Percentiles rank a stretch among this genome's conserved stretches.
These are phyloP conservation scores for Meghimatium bilineatum DNA, from an alignment of 2,888 invertebrate species.

Conservation along the genomic window DNA sequence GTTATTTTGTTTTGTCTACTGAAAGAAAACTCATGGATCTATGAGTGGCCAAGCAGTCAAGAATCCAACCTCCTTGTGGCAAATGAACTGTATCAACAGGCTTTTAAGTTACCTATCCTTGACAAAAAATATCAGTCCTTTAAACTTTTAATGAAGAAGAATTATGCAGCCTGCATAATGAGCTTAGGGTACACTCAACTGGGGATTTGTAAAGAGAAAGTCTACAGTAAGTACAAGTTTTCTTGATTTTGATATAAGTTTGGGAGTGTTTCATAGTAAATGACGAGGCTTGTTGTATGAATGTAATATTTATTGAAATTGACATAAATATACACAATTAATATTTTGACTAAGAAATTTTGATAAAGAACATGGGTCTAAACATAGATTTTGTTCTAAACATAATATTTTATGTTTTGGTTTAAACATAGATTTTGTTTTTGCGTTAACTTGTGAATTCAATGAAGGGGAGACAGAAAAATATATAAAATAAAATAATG, in stretches of 20 bases:
- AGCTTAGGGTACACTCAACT: constrained; percentile 30
- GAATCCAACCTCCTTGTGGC: constrained; percentile 37
- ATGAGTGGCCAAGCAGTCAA: constrained; percentile 44
- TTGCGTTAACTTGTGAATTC: too few relatives aligned
- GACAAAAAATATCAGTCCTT: constrained; percentile 35
- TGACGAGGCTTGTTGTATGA: too few relatives aligned
- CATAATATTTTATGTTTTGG: too few relatives aligned
- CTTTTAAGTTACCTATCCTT: constrained; percentile 10
- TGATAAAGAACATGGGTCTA: too few relatives aligned
- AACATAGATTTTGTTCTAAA: too few relatives aligned
- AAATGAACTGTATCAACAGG: constrained; percentile 36
- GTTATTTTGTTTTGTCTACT: neutral
- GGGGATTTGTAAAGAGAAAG: constrained; percentile 43
- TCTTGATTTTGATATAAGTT: neutral
- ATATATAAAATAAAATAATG: too few relatives aligned
- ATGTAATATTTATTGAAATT: too few relatives aligned
- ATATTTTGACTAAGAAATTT: too few relatives aligned
- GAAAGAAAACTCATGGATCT: constrained; percentile 44
- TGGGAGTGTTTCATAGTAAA: neutral
- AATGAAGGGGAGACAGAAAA: too few relatives aligned
- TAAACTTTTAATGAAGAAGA: constrained; percentile 27
- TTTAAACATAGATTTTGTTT: too few relatives aligned
- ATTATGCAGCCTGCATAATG: constrained; percentile 40
- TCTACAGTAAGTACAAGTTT: constrained; percentile 25
- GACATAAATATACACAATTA: too few relatives aligned